Evolutionary conservation across 2,888 invertebrate genomes (phyloP).

Genomic region (Acleris emargana): DNA sequence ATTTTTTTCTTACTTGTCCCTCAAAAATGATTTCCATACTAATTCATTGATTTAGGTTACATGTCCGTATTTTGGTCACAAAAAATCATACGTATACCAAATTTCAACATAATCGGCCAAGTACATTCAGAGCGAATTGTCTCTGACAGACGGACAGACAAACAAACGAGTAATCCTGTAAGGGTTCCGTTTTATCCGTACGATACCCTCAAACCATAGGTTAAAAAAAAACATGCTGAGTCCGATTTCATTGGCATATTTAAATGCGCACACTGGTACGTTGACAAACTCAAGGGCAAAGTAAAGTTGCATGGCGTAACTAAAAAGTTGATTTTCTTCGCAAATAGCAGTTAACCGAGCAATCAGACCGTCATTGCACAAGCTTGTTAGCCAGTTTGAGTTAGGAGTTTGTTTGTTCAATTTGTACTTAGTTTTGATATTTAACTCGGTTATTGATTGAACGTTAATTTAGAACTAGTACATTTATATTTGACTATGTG

Average conservation of each 20-base stretch:
- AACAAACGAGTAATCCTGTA: neutral
- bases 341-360: conserved; percentile 49
- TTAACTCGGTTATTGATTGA: neutral
- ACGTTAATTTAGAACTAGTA: neutral
- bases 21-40: neutral
- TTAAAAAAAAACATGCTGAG: neutral
- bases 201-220: neutral
- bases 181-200: neutral
- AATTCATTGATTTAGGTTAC: neutral
- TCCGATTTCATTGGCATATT: conserved; percentile 35
- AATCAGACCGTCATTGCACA: conserved; percentile 55
- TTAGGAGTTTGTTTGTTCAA: conserved; percentile 33
- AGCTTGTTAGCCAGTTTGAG: conserved; percentile 57
- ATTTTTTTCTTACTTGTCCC: neutral
- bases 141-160: neutral
- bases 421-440: neutral
- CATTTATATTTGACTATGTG: neutral
- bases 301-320: conserved; percentile 43
- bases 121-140: neutral
- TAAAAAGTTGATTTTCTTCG: conserved; percentile 53
- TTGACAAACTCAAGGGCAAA: conserved; percentile 45
- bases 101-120: neutral
- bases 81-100: neutral
- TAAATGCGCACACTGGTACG: conserved; percentile 37
- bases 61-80: neutral